These are phyloP conservation scores for Rana temporaria DNA, from an alignment of 2,113 vertebrate genomes.

Conservation along the genomic window DNA sequence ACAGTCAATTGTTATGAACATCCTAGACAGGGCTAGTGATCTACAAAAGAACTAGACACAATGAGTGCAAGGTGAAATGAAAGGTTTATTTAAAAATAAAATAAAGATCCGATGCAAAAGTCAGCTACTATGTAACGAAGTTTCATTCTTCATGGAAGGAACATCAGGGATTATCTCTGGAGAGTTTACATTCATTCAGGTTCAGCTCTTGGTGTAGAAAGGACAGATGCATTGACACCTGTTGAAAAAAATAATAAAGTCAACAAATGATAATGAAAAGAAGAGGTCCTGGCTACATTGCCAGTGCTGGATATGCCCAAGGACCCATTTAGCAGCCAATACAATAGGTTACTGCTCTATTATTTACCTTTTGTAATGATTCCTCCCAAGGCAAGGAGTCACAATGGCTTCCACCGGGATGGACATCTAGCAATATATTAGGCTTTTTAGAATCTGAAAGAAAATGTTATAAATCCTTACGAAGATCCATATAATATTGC, in stretches of 20 bases:
- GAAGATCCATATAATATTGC: background rate
- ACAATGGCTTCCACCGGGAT: constrained; percentile 81
- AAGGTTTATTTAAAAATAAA: too few relatives aligned
- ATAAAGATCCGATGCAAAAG: too few relatives aligned
- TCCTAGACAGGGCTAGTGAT: too few relatives aligned
- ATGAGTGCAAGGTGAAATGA: too few relatives aligned
- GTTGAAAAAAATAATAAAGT: constrained; percentile 57
- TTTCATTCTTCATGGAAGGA: too few relatives aligned
- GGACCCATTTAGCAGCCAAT: background rate
- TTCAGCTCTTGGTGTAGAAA: constrained; percentile 86
- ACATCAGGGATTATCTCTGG: too few relatives aligned
- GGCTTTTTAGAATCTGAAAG: constrained; percentile 74
- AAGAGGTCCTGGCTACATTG: too few relatives aligned
- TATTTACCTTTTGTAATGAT: constrained; percentile 83
- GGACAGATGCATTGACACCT: constrained; percentile 86
- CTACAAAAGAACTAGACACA: too few relatives aligned
- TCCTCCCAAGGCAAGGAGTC: constrained; percentile 78
- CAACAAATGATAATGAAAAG: background rate
- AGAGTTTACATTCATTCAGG: constrained; percentile 62
- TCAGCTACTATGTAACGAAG: too few relatives aligned
- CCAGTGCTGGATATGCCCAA: background rate
- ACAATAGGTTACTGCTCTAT: background rate
- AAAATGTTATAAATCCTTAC: constrained; percentile 51
- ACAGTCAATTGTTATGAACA: too few relatives aligned
- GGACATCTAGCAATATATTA: constrained; percentile 83